Base-by-base conservation (phyloP, 2,888 invertebrate genomes). In the Drosophila fulvimacula region DNA sequence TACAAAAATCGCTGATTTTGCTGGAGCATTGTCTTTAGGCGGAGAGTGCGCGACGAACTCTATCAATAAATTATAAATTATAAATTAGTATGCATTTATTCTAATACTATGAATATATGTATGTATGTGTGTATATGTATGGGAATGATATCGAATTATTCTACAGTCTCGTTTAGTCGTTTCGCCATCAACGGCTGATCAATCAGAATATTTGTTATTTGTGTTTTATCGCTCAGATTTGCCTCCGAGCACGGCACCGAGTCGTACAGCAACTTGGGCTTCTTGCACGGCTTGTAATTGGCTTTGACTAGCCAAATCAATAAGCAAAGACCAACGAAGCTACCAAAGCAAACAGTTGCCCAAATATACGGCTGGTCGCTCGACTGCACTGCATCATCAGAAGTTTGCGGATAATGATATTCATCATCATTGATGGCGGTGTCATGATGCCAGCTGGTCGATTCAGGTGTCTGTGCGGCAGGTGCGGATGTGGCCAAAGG, bases 161-260 rank as follows among this genome's bases (percentile, higher is more conserved):
- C 56, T 46, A 61, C 52, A 24, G 64, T 61, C 56, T 78, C 62
- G n/a, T 60, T 58, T 9, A 56, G 41, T 32, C 24, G 62, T 39
- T 42, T 44, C 46, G 51, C 15, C 6, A 32, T 52, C 24, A 38
- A 55, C 24, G 21, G 34, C 9, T 42, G 42, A 7, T 62, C 66
- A 24, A 56, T 62, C 39, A 36, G 44, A 17, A 38, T 15, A 21
- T 46, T 34, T 21, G 63, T 41, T 5, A 21, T 15, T 34, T 9
- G 32, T 9, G 60, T 60, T 17, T 69, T 42, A 48, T 88, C 82
- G 73, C 85, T 88, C 17, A 88, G 77, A 72, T 88, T 91, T 11
- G 85, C 87, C 44, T 91, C 91, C 7, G 86, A 90, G 53, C 81
- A 85, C n/a, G 91, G 90, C 60, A 91, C 85, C 49, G 84, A 80